Evolutionary conservation across 1,140 invertebrate genomes (phyloP), one percentile per base, ranked within the genome.

Genomic region (Mylabris phalerata): DNA sequence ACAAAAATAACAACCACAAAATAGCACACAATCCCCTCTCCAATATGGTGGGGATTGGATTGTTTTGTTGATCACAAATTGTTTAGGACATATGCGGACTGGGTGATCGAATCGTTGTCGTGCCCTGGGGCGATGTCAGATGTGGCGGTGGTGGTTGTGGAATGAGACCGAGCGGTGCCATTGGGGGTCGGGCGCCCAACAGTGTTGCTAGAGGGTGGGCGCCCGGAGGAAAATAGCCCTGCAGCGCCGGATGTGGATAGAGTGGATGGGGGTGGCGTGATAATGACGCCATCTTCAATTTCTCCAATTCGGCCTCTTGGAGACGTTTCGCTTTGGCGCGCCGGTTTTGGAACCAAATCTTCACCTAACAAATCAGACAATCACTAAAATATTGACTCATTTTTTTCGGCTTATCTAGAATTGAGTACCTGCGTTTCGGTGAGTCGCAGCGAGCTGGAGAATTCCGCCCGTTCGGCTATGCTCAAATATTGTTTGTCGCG

Each of bases 261-360:
- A 73, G 62, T 7, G 67, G 61, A 60, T 72, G 71, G 38, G 58
- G 72, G 44, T 67, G 70, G 9, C 73, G 67, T 5, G 69, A 62
- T 9, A 74, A 52, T n/a, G 73, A 73, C 19, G 73, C 73, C 73
- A 74, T 74, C 57, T 74, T 74, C 47, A 74, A 60, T 74, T 92
- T 92, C 75, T 93, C 92, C 63, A 94, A 84, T 81, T 96, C 93
- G 38, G 93, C 93, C 75, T 98, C 93, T 73, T 96, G 93, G 4
- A 97, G 80, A 11, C 94, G 84, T 73, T 98, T 98, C 63, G 91
- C 90, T 75, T 98, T 97, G 48, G 94, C 94, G 40, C 94, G 80
- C 5, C 94, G 82, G 75, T 98, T 98, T 84, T 98, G 94, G 75
- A 97, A 98, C 94, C 94, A 98, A 67, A 96, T 98, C 82, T 96